phyloP scores from a whole-genome alignment of 2,888 invertebrate genomes.

The Cephus pulcher region DNA sequence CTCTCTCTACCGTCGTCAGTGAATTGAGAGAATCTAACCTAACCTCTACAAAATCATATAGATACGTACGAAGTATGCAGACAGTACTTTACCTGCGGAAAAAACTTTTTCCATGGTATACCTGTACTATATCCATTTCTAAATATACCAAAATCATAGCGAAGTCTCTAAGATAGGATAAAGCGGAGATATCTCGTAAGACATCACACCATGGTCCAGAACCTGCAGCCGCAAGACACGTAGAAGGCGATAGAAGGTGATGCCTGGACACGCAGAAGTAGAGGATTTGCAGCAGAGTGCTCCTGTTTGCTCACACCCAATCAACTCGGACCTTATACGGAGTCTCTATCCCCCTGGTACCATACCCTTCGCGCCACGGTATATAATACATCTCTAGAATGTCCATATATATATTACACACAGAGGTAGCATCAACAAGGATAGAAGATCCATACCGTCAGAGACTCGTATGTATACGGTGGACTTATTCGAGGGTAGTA shows the following conservation, averaged over 20 bases:
- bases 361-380: background rate
- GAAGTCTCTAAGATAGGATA: background rate
- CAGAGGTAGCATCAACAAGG: background rate
- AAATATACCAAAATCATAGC: background rate
- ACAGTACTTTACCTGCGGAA: background rate
- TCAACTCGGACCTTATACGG: constrained; percentile 38
- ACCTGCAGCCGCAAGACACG: constrained; percentile 28
- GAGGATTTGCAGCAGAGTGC: constrained; percentile 36
- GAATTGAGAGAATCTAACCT: background rate
- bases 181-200: background rate
- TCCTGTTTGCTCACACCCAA: constrained; percentile 50
- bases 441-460: background rate
- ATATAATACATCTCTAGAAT: constrained; percentile 2
- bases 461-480: background rate
- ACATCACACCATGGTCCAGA: background rate
- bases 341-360: background rate
- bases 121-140: background rate
- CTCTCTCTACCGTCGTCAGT: background rate
- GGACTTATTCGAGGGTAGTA: background rate
- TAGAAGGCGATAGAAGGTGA: constrained; percentile 34
- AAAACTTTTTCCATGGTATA: background rate
- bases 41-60: background rate
- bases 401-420: background rate
- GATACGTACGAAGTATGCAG: background rate
- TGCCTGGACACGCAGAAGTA: constrained; percentile 36